phyloP scores from a whole-genome alignment of 2,113 vertebrate species.

The Lepisosteus osseus region DNA sequence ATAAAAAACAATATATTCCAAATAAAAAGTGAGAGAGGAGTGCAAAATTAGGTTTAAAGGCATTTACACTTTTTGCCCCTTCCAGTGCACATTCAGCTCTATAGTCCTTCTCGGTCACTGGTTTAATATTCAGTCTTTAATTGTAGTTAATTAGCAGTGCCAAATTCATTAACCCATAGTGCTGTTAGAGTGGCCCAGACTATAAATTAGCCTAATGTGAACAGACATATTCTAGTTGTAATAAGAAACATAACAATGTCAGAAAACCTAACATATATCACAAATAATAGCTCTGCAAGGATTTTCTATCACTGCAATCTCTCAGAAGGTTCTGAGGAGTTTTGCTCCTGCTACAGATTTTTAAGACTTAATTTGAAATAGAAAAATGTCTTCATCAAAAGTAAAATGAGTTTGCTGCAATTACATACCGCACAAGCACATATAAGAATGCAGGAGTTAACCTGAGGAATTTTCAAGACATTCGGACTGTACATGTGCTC shows the following conservation, averaged over 20 bases:
- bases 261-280: constrained; percentile 56
- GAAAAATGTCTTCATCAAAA: too few relatives aligned
- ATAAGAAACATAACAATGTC: constrained; percentile 70
- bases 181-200: constrained; percentile 60
- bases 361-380: too few relatives aligned
- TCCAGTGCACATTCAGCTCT: constrained; percentile 16
- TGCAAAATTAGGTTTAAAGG: too few relatives aligned
- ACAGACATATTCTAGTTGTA: constrained; percentile 66
- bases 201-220: constrained; percentile 76
- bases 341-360: background rate
- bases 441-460: background rate
- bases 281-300: constrained; percentile 55
- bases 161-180: constrained; percentile 93
- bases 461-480: background rate
- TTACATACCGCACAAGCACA: background rate
- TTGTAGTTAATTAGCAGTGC: constrained; percentile 97
- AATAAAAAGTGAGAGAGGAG: too few relatives aligned
- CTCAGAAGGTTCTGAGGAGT: constrained; percentile 16
- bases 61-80: constrained; percentile 25
- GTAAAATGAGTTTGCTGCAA: background rate
- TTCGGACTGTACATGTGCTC: background rate
- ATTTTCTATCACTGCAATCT: constrained; percentile 22
- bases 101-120: constrained; percentile 64
- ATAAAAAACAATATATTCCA: too few relatives aligned
- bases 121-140: constrained; percentile 95